A percentile compares a stretch with the other conserved stretches of the same genome.
Conservation (phyloP, 1,140 invertebrate species). For the Mya arenaria region DNA sequence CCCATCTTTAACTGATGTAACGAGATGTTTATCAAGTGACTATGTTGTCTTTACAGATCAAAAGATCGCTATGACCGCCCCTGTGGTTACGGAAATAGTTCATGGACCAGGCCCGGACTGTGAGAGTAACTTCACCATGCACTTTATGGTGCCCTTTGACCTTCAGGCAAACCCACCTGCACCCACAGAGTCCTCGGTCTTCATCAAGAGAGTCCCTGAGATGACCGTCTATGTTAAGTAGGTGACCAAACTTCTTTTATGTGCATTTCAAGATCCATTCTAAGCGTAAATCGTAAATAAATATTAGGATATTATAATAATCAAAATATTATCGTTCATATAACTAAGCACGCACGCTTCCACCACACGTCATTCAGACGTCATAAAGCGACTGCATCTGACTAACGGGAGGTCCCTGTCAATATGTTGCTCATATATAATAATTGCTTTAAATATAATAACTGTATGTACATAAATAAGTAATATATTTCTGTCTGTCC, state of each 20-base stretch:
- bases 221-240: constrained; percentile 75
- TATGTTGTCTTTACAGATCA: constrained; percentile 10
- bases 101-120: constrained; percentile 65
- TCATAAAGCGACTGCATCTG: neutral
- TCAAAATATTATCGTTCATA: neutral
- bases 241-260: neutral
- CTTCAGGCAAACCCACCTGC: constrained; percentile 31
- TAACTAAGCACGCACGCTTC: neutral
- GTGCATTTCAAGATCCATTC: neutral
- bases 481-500: neutral
- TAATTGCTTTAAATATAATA: neutral
- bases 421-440: neutral
- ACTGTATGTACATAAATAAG: no score
- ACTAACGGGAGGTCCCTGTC: neutral
- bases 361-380: neutral
- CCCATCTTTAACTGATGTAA: no score
- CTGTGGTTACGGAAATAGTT: constrained; percentile 65
- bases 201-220: constrained; percentile 60
- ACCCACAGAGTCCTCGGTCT: constrained; percentile 23
- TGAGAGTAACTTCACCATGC: constrained; percentile 71
- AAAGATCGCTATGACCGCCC: constrained; percentile 73
- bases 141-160: constrained; percentile 60
- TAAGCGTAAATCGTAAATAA: neutral
- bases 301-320: neutral
- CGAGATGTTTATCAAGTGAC: no score